A percentile compares a stretch with the other conserved stretches of the same genome.
Evolutionary conservation across 2,113 vertebrate species (phyloP).

Genomic region (Emydocephalus ijimae): DNA sequence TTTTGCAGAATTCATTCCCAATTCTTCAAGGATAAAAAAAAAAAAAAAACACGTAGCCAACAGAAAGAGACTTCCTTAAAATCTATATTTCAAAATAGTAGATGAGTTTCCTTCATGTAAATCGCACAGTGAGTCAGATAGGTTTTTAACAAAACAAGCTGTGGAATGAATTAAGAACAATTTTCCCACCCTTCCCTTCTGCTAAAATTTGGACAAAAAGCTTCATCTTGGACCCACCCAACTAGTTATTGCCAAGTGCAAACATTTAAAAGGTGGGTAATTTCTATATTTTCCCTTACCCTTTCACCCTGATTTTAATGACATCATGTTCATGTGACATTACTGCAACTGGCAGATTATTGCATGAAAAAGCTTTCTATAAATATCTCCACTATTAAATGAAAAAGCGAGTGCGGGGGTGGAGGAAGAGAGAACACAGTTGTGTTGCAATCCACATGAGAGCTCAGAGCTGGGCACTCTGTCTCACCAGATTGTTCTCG

Average conservation of each 20-base stretch:
- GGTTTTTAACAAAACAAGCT: constrained; percentile 54
- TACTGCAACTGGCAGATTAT: constrained; percentile 51
- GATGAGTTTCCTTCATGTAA: neutral
- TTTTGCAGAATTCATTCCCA: constrained; percentile 40
- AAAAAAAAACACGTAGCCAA: neutral
- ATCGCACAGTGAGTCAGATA: constrained; percentile 53
- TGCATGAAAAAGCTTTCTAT: constrained; percentile 52
- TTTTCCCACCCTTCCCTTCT: constrained; percentile 73
- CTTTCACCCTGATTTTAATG: constrained; percentile 60
- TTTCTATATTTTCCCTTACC: constrained; percentile 53
- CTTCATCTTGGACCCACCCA: constrained; percentile 55
- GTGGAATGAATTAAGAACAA: constrained; percentile 52
- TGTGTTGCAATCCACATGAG: neutral
- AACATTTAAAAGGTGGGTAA: constrained; percentile 58
- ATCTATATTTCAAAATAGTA: constrained; percentile 16
- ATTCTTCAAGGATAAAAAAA: constrained; percentile 12
- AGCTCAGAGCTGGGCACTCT: neutral
- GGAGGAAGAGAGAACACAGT: neutral
- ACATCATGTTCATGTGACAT: constrained; percentile 52
- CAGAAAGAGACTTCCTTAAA: constrained; percentile 7
- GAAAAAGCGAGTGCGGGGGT: neutral
- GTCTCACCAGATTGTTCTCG: neutral
- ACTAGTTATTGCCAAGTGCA: constrained; percentile 68
- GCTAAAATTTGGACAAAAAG: constrained; percentile 57
- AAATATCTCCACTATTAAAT: constrained; percentile 54